Conservation (phyloP, 2,888 invertebrate genomes). For the Dendrolimus pini region DNA sequence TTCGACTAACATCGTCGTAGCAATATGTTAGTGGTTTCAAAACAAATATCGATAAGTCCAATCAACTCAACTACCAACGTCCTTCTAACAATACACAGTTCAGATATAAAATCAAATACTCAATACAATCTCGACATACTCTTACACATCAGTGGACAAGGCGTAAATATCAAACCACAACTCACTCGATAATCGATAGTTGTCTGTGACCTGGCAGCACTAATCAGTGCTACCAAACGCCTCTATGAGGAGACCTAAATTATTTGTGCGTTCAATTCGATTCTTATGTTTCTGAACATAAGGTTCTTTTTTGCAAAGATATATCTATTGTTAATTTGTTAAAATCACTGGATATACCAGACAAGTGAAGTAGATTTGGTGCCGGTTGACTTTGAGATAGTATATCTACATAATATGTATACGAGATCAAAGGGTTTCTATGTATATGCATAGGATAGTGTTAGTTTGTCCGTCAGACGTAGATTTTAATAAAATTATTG, state of each 20-base stretch:
- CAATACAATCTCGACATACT: conserved; percentile 17
- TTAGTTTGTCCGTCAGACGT: not conserved
- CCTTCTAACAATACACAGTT: not conserved
- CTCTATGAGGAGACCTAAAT: conserved; percentile 22
- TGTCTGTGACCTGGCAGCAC: conserved; percentile 39
- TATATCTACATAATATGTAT: conserved; percentile 14
- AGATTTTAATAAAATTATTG: not conserved
- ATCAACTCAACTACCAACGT: not conserved
- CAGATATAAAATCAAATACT: conserved; percentile 4
- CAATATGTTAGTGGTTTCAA: too few relatives aligned
- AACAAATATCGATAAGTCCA: too few relatives aligned
- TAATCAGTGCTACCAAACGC: conserved; percentile 42
- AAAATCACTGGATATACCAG: conserved; percentile 35
- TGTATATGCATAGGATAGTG: conserved; percentile 1
- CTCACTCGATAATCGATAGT: conserved; percentile 48
- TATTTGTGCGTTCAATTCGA: conserved; percentile 11
- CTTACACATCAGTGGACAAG: conserved; percentile 30
- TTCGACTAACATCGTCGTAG: too few relatives aligned
- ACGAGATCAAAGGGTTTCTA: conserved; percentile 7
- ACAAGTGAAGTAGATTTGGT: conserved; percentile 46
- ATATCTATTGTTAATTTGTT: conserved; percentile 23
- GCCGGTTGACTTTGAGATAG: conserved; percentile 33
- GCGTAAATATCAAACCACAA: conserved; percentile 38
- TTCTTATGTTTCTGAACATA: conserved; percentile 12
- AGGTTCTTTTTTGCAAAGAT: conserved; percentile 14